phyloP scores from a whole-genome alignment of 1,140 invertebrate genomes.

The Teleopsis dalmanni region DNA sequence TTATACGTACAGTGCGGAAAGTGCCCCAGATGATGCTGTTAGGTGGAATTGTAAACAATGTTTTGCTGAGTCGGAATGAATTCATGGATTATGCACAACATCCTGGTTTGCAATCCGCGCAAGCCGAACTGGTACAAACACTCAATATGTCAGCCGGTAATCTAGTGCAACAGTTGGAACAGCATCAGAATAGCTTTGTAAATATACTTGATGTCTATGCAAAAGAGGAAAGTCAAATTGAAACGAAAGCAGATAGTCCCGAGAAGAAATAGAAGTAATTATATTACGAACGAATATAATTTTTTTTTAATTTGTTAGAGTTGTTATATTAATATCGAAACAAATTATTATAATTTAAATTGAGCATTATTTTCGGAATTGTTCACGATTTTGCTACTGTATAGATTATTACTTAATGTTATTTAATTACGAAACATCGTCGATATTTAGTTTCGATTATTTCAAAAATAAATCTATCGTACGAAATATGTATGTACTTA shows the following conservation, averaged over 20 bases:
- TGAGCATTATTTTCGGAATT: too few species aligned
- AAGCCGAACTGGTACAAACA: slow-evolving; percentile 55
- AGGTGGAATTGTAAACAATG: slow-evolving; percentile 60
- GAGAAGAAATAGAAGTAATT: slow-evolving; percentile 6
- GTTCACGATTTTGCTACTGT: too few species aligned
- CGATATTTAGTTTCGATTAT: too few species aligned
- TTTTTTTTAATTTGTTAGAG: too few species aligned
- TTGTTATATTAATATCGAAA: not conserved
- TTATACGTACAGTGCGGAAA: slow-evolving; percentile 56
- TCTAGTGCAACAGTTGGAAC: slow-evolving; percentile 57
- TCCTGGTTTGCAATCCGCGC: slow-evolving; percentile 52
- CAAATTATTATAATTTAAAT: not conserved
- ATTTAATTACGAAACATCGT: too few species aligned
- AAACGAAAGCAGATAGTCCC: not conserved
- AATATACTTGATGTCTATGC: slow-evolving; percentile 54
- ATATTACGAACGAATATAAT: not conserved
- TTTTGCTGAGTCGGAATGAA: slow-evolving; percentile 57
- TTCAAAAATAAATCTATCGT: too few species aligned
- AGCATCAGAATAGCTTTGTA: slow-evolving; percentile 59
- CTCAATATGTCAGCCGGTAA: slow-evolving; percentile 55
- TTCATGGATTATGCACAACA: slow-evolving; percentile 56
- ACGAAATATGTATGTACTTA: too few species aligned
- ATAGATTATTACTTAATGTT: too few species aligned
- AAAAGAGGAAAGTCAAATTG: slow-evolving; percentile 13
- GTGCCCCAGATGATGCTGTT: slow-evolving; percentile 56